phyloP scores from a whole-genome alignment of 2,113 vertebrate genomes.

The Neogobius melanostomus region DNA sequence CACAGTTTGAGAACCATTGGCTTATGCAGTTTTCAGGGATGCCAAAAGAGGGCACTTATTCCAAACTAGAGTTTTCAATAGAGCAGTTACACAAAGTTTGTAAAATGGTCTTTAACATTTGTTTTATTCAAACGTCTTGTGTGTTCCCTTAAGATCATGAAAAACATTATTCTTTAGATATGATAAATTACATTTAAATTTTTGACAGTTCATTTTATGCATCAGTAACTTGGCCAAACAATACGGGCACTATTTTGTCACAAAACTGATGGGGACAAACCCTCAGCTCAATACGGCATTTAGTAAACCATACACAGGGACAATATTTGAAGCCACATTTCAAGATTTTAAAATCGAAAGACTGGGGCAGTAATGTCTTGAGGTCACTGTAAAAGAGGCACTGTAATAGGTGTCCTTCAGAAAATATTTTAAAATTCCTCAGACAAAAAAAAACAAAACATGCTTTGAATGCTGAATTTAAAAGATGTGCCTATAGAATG shows the following conservation, averaged over 20 bases:
- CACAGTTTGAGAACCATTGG: not conserved
- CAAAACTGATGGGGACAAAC: conserved; percentile 38
- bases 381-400: conserved; percentile 40
- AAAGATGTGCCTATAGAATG: not conserved
- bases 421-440: conserved; percentile 1
- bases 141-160: conserved; percentile 50
- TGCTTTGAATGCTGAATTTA: not conserved
- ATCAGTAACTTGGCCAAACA: conserved; percentile 48
- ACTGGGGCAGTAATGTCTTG: conserved; percentile 22
- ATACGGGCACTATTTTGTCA: conserved; percentile 30
- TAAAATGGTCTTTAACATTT: not conserved
- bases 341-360: not conserved
- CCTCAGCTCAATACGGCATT: conserved; percentile 4
- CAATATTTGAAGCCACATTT: not conserved
- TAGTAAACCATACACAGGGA: conserved; percentile 1
- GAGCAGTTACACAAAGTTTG: not conserved
- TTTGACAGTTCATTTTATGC: conserved; percentile 18
- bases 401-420: conserved; percentile 2
- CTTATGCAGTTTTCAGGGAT: not conserved
- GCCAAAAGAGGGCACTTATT: not conserved
- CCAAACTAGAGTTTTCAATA: not conserved
- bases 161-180: not conserved
- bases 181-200: not conserved
- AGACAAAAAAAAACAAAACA: conserved; percentile 2
- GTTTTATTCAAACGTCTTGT: conserved; percentile 59